These are phyloP conservation scores for Parthenolecanium corni DNA, from an alignment of 2,888 invertebrate species.

Conservation along the genomic window DNA sequence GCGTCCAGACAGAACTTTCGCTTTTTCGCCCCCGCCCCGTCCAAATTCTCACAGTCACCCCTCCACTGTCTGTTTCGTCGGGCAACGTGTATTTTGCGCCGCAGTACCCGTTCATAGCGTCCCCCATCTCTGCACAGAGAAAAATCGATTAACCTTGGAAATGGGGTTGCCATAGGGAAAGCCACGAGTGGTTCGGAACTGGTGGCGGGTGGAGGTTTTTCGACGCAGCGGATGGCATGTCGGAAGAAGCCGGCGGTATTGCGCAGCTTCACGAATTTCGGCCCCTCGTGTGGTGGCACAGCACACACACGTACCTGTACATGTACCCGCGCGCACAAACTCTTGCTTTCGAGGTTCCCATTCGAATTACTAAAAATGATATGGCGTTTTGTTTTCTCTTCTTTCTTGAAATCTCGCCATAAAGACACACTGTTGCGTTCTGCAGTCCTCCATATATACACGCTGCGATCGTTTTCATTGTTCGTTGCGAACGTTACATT, in stretches of 20 bases:
- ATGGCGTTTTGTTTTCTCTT: background rate
- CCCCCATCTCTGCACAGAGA: background rate
- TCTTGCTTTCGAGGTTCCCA: too few species aligned
- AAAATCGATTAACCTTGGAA: conserved; percentile 2
- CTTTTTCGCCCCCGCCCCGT: background rate
- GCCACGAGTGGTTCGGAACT: too few species aligned
- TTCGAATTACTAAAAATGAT: background rate
- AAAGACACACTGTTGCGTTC: background rate
- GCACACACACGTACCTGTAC: too few species aligned
- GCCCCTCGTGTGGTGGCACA: too few species aligned
- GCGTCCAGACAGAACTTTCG: background rate
- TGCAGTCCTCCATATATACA: too few species aligned
- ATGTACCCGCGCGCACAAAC: too few species aligned
- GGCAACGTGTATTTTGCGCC: background rate
- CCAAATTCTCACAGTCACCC: background rate
- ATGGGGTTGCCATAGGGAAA: background rate
- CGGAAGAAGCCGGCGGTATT: background rate
- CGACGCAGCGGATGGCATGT: background rate
- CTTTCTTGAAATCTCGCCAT: background rate
- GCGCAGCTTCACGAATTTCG: background rate
- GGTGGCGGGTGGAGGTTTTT: background rate
- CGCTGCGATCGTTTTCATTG: too few species aligned
- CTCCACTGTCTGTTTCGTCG: background rate
- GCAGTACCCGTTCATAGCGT: background rate
- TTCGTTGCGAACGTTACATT: too few species aligned